A percentile compares a stretch with the other conserved stretches of the same genome.
Evolutionary conservation across 2,113 vertebrate species (phyloP).

Genomic region (Bubo scandiacus): DNA sequence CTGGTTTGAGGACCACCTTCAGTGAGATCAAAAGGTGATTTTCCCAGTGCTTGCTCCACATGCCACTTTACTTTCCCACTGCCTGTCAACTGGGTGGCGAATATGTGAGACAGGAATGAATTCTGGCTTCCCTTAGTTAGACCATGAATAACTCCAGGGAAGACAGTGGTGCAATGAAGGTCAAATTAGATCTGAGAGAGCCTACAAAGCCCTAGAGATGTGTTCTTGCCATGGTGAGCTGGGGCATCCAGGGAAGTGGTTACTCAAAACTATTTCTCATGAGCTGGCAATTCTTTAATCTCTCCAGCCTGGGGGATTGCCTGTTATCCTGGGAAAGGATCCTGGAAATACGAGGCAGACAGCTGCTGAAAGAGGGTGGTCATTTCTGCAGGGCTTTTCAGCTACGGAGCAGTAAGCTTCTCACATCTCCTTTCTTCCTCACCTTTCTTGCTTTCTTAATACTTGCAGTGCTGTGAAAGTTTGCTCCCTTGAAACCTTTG

Average conservation of each 20-base stretch:
- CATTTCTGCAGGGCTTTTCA: not conserved
- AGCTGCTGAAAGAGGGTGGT: not conserved
- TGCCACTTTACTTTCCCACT: not conserved
- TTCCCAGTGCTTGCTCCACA: not conserved
- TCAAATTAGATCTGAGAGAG: not conserved
- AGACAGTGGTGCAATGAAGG: not conserved
- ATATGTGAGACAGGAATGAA: not conserved
- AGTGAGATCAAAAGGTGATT: constrained; percentile 51
- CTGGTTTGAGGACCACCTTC: constrained; percentile 62
- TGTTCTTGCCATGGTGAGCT: not conserved
- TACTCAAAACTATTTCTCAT: not conserved
- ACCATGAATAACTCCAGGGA: not conserved
- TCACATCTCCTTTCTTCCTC: not conserved
- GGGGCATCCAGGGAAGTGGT: not conserved
- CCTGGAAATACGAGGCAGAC: not conserved
- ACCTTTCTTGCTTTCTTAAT: not conserved
- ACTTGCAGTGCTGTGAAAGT: not conserved
- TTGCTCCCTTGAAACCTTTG: not conserved
- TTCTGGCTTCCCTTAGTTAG: constrained; percentile 1
- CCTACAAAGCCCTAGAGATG: not conserved
- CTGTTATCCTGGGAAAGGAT: not conserved
- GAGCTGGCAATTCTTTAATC: not conserved
- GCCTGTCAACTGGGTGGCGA: not conserved
- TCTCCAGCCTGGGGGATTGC: not conserved
- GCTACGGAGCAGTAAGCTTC: not conserved